Percentiles rank a stretch among this genome's conserved stretches.
Conservation (phyloP, 2,113 vertebrate genomes). For the Choloepus hoffmanni region DNA sequence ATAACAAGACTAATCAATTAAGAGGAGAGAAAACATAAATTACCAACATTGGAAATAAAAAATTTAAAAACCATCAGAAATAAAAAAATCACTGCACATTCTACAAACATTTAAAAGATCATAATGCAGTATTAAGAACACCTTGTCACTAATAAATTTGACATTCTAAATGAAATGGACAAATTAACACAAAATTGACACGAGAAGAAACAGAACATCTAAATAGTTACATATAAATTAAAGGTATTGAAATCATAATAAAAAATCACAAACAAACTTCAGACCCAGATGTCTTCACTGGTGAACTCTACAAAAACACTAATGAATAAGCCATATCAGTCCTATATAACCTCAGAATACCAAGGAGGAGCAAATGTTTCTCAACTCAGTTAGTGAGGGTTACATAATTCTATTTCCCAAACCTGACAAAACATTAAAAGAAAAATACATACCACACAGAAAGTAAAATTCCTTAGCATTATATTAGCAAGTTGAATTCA, state of each 20-base stretch:
- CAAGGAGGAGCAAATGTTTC: accelerated
- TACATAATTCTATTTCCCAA: background rate
- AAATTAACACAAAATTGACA: background rate
- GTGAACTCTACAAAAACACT: background rate
- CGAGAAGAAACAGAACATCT: background rate
- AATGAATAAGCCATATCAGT: background rate
- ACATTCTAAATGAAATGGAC: background rate
- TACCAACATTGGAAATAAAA: background rate
- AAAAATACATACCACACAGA: background rate
- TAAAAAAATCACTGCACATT: background rate
- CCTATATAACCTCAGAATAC: background rate
- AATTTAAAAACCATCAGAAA: too few species aligned
- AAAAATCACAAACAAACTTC: background rate
- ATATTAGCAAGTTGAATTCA: background rate
- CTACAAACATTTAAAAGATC: background rate
- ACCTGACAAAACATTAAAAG: background rate
- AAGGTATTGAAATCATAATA: background rate
- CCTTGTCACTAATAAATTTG: background rate
- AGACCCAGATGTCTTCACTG: background rate
- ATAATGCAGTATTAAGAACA: background rate
- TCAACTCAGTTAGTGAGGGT: background rate
- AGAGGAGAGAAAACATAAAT: background rate
- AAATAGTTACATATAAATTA: background rate
- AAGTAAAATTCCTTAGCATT: background rate
- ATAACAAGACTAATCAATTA: background rate